Base-by-base conservation (phyloP, 2,888 invertebrate species). In the Fissipunctia ypsillon region DNA sequence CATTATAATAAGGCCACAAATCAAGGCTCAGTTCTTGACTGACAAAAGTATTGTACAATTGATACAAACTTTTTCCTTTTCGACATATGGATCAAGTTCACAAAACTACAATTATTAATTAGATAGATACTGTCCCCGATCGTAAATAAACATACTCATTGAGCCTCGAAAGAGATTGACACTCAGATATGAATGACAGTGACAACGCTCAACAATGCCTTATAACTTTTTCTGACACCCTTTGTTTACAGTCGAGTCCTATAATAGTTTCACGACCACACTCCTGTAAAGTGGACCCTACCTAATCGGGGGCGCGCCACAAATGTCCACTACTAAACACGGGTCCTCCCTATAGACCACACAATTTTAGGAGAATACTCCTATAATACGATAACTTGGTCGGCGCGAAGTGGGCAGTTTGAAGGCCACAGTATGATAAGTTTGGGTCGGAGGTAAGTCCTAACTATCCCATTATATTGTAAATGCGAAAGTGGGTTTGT, bases 231-330 rank as follows among this genome's bases (percentile, higher is more conserved):
- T 19, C 16, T 14, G 45, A 25, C 61, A n/a, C 9, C 10, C 16
- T 22, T 28, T 43, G 2, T 43, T 61, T 35, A 74, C 25, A 16
- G 35, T 3, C 28, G 54, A 3, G 16, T 54, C n/a, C 25, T 25
- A 9, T 38, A 48, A 78, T 54, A 60, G 43, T 78, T 72, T 76
- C 35, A 78, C 28, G 16, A 63, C 28, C 48, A 14, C 41, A 45
- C 31, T 70, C 7, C 35, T 25, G 9, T 54, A 60, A 41, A 41
- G 5, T 48, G n/a, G 14, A 22, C 79, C 77, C 59, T 31, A 16
- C 41, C 25, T 80, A 80, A 64, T 69, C 45, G 45, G 7, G 31
- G 63, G 16, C 19, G 12, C n/a, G 31, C 68, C 80, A 69, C 76
- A 69, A 80, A 80, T 59, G 59, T 52, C 69, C 56, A 56, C 28